Base-by-base conservation (phyloP, 2,113 vertebrate species). In the Natator depressus region DNA sequence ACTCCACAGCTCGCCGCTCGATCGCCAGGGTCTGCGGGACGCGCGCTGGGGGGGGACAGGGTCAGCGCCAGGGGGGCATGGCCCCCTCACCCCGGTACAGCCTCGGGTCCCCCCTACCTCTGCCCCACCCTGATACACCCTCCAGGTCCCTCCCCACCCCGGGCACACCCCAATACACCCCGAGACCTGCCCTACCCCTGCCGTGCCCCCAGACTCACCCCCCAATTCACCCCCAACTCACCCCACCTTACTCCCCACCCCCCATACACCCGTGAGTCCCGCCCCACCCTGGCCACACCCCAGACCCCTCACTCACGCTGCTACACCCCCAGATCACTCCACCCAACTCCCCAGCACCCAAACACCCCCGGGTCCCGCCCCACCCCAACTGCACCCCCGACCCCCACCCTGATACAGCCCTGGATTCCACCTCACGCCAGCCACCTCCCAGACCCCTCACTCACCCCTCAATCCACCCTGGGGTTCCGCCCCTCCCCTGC, bases 1-100 rank as follows among this genome's bases (percentile, higher is more conserved):
- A 97, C 89, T 98, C 97, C 81, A 97, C 97, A 0, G 95, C 97
- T 51, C 96, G 90, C 29, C 96, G 96, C 88, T 97, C 96, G 3
- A 98, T 97, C 84, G 92, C 97, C 95, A 94, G 42, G 6, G 93
- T 94, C 51, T 87, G 83, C 5, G 84, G 80, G 84, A 96, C 90
- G n/a, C 95, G 94, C 50, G 94, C 97, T 98, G 10, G 29, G 69
- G 80, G 69, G 53, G 38, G 42, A n/a, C 8, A 31, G 46, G 29
- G 46, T 19, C 0, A 4, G 38, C 38, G 19, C 31, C 54, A 62
- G 42, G 17, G 11, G 76, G 80, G 80, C 91, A 93, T 2, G 51
- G 51, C 5, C 51, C 57, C 96, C 19, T 42, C 76, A 84, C 83
- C 11, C 50, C 50, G 9, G 24, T 38, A 8, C 29, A 3, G 10